Percentiles rank a stretch among this genome's conserved stretches.
Conservation (phyloP, 2,888 invertebrate species). For the Meghimatium bilineatum region DNA sequence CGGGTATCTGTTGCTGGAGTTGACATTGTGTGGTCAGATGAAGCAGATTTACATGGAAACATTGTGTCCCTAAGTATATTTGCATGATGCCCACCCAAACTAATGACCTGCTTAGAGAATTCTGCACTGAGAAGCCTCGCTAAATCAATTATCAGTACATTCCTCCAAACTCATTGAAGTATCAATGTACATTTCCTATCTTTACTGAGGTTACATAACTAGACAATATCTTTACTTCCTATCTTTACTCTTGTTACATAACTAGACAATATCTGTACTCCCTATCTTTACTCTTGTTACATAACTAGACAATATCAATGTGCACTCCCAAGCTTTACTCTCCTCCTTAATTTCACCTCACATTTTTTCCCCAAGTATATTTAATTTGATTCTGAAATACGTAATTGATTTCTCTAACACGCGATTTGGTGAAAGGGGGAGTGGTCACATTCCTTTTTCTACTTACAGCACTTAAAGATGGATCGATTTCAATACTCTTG, state of each 20-base stretch:
- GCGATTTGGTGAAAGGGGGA: no score
- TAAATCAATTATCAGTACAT: neutral
- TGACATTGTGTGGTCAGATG: neutral
- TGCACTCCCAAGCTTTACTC: neutral
- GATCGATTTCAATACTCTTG: constrained; percentile 6
- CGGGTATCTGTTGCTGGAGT: neutral
- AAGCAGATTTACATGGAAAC: neutral
- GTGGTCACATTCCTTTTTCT: neutral
- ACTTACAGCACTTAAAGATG: neutral
- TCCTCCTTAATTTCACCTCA: neutral
- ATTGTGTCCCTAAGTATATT: neutral
- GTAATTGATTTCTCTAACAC: neutral
- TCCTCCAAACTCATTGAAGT: neutral
- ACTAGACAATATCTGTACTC: neutral
- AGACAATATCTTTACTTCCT: neutral
- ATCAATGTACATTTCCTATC: no score
- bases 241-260: neutral
- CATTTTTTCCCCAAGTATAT: neutral
- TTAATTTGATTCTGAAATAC: no score
- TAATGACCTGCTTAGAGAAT: no score
- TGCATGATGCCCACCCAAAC: neutral
- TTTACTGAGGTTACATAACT: neutral
- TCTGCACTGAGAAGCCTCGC: no score
- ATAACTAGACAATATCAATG: neutral
- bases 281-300: neutral